These are phyloP conservation scores for Dryadula phaetusa DNA, from an alignment of 2,888 invertebrate genomes.

Conservation along the genomic window DNA sequence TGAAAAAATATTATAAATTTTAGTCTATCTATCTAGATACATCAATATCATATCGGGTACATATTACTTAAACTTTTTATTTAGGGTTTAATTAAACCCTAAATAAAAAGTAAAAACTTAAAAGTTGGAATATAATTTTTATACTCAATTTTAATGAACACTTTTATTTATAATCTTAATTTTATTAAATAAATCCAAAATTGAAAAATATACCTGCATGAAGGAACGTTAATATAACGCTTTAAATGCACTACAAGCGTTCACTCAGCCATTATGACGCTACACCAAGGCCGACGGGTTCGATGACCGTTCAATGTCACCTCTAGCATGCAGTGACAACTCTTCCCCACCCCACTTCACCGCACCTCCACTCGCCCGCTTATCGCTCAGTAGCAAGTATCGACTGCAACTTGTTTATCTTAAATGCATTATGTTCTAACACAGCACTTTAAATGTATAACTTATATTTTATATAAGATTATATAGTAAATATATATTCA, in stretches of 20 bases:
- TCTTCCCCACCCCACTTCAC: constrained; percentile 51
- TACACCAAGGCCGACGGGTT: constrained; percentile 59
- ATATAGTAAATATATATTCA: no score
- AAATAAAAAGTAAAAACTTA: no score
- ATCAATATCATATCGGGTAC: no score
- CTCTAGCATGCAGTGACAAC: constrained; percentile 66
- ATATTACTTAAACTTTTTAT: no score
- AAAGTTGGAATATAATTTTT: no score
- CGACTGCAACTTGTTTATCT: constrained; percentile 55
- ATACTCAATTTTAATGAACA: no score
- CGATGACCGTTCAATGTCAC: constrained; percentile 77
- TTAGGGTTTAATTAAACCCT: no score
- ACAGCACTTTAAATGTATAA: neutral
- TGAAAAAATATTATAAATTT: no score
- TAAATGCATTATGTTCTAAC: constrained; percentile 49
- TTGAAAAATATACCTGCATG: neutral
- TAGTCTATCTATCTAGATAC: no score
- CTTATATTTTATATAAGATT: neutral
- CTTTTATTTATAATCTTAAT: neutral
- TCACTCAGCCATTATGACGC: constrained; percentile 35
- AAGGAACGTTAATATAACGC: constrained; percentile 4
- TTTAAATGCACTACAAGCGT: constrained; percentile 30
- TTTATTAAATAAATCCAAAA: no score
- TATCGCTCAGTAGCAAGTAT: constrained; percentile 38
- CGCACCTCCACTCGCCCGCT: constrained; percentile 45